phyloP scores from a whole-genome alignment of 2,113 vertebrate genomes.

The Xenopus tropicalis region DNA sequence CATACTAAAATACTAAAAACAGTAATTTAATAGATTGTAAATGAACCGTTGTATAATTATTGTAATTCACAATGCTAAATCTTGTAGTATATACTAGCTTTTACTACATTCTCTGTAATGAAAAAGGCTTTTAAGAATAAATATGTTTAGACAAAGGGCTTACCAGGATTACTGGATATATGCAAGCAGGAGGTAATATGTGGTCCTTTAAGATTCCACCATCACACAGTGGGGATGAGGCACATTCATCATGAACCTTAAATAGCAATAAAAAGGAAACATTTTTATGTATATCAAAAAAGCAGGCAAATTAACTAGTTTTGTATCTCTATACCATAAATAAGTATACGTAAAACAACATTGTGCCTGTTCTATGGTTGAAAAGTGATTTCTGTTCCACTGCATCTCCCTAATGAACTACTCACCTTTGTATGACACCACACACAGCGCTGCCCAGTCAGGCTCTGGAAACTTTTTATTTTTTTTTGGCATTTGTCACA shows the following conservation, averaged over 20 bases:
- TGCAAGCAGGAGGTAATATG: slow-evolving; percentile 82
- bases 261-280: background rate
- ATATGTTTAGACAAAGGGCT: slow-evolving; percentile 4
- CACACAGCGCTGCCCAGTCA: slow-evolving; percentile 77
- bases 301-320: too few species aligned
- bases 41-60: too few species aligned
- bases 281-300: too few species aligned
- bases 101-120: too few species aligned
- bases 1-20: too few species aligned
- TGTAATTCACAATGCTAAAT: too few species aligned
- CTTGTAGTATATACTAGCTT: too few species aligned
- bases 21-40: background rate
- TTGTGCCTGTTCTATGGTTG: too few species aligned
- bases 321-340: too few species aligned
- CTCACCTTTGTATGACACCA: slow-evolving; percentile 85
- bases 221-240: slow-evolving; percentile 64
- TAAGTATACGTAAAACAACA: too few species aligned
- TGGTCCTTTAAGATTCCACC: slow-evolving; percentile 82
- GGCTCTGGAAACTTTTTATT: slow-evolving; percentile 73
- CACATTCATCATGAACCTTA: slow-evolving; percentile 83
- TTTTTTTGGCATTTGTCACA: slow-evolving; percentile 85
- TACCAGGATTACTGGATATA: slow-evolving; percentile 82
- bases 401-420: background rate
- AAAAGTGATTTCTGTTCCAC: background rate
- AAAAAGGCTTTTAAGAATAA: too few species aligned